A percentile compares a stretch with the other conserved stretches of the same genome.
phyloP scores from a whole-genome alignment of 2,113 vertebrate genomes.

The Ammodytes marinus region DNA sequence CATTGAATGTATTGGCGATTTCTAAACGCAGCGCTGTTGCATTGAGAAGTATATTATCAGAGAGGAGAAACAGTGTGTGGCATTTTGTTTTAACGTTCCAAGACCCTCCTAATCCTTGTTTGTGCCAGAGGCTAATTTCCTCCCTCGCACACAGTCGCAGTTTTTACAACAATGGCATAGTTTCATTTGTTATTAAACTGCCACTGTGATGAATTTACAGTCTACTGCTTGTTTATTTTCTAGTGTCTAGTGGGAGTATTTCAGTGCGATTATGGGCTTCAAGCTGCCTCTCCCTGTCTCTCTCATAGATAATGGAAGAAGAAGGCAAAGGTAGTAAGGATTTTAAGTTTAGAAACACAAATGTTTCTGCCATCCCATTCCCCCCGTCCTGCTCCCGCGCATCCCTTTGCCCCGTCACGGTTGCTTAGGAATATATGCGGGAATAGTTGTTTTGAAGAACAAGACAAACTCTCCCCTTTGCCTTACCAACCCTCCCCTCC shows the following conservation, averaged over 20 bases:
- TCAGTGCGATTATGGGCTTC: constrained; percentile 45
- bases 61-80: constrained; percentile 46
- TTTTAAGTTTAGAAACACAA: constrained; percentile 41
- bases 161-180: constrained; percentile 43
- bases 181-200: constrained; percentile 59
- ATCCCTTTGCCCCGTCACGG: constrained; percentile 52
- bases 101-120: constrained; percentile 53
- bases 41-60: constrained; percentile 33
- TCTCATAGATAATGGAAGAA: not conserved
- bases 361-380: constrained; percentile 36
- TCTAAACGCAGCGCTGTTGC: constrained; percentile 10
- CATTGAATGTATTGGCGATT: constrained; percentile 30
- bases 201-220: constrained; percentile 59
- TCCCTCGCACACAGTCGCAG: constrained; percentile 30
- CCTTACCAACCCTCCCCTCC: not conserved
- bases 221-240: constrained; percentile 50
- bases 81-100: constrained; percentile 56
- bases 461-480: constrained; percentile 3
- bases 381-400: constrained; percentile 32
- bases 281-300: constrained; percentile 25
- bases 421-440: constrained; percentile 65
- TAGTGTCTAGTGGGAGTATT: constrained; percentile 43
- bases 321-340: constrained; percentile 15
- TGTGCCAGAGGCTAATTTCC: constrained; percentile 65
- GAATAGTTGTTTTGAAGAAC: constrained; percentile 60